These are phyloP conservation scores for Heteronetta atricapilla DNA, from an alignment of 2,113 vertebrate genomes.

Conservation along the genomic window DNA sequence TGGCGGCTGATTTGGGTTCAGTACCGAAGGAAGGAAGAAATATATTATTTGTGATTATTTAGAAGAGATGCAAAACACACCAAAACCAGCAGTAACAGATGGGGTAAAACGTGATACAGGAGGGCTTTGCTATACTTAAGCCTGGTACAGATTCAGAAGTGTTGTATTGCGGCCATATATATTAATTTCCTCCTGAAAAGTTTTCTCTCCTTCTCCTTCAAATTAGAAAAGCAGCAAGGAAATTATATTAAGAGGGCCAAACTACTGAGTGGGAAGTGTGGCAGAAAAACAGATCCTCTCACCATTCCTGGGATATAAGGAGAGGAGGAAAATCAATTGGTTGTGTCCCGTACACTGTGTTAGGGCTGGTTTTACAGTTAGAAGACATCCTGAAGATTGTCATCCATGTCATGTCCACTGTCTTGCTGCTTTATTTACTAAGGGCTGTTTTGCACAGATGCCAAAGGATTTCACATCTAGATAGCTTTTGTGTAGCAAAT, in stretches of 20 bases:
- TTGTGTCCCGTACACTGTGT: neutral
- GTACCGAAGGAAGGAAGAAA: neutral
- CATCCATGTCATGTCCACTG: neutral
- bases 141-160: neutral
- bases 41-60: neutral
- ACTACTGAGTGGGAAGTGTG: neutral
- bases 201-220: neutral
- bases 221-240: neutral
- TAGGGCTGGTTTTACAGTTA: neutral
- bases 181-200: neutral
- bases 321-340: neutral
- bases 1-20: neutral
- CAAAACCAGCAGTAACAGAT: constrained; percentile 53
- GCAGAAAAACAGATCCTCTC: neutral
- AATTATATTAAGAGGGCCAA: neutral
- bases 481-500: neutral
- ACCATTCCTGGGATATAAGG: rapidly evolving
- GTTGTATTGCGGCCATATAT: neutral
- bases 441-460: neutral
- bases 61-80: neutral
- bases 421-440: neutral
- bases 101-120: neutral
- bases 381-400: neutral
- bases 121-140: constrained; percentile 4
- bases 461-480: neutral